phyloP scores from a whole-genome alignment of 2,888 invertebrate genomes.

The Heteromyza rotundicornis region DNA sequence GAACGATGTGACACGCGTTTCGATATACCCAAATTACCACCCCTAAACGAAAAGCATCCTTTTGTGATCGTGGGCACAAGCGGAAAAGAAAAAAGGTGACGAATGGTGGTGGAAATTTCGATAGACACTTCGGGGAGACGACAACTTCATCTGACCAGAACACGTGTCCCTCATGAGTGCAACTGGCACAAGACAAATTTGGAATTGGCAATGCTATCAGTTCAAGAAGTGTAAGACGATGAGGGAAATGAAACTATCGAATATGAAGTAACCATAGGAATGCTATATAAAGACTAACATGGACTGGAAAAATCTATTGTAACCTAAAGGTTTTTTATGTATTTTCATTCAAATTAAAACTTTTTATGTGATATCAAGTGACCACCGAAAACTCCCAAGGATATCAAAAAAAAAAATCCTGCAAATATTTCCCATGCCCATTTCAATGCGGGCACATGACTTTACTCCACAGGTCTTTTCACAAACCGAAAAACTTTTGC shows the following conservation, averaged over 20 bases:
- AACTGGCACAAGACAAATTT: conserved; percentile 32
- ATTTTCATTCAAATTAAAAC: no score
- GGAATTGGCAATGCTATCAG: no score
- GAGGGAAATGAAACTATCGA: no score
- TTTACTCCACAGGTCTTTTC: not conserved
- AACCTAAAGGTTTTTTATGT: not conserved
- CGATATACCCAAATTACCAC: no score
- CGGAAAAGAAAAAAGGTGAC: not conserved
- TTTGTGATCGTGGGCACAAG: not conserved
- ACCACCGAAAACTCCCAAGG: no score
- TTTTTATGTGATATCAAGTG: no score
- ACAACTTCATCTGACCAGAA: conserved; percentile 7
- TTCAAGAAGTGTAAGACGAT: no score
- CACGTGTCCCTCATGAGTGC: conserved; percentile 54
- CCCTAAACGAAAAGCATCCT: not conserved
- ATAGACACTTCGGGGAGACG: not conserved
- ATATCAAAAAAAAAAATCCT: no score
- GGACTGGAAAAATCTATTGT: not conserved
- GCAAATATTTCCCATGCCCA: not conserved
- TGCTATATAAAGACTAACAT: no score
- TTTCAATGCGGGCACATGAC: no score
- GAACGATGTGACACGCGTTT: conserved; percentile 5
- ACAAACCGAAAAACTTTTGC: not conserved
- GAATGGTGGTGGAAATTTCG: conserved; percentile 9
- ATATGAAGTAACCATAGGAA: no score